phyloP scores from a whole-genome alignment of 2,888 invertebrate genomes.

The Neelides folsomi region DNA sequence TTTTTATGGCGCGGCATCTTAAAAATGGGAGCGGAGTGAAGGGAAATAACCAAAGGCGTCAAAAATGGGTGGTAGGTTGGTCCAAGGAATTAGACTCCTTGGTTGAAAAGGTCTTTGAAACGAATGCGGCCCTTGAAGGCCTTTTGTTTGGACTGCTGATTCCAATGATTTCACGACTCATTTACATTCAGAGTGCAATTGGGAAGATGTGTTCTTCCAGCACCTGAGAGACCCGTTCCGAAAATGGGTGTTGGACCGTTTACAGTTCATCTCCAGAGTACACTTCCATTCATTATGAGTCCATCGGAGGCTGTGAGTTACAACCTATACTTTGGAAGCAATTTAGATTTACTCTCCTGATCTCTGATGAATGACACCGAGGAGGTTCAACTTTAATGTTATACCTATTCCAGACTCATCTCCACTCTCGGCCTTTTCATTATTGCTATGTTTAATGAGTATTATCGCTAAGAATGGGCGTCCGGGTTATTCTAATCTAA shows the following conservation, averaged over 20 bases:
- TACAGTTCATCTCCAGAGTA: slow-evolving; percentile 14
- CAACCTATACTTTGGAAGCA: slow-evolving; percentile 6
- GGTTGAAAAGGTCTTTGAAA: slow-evolving; percentile 10
- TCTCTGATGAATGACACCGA: background rate
- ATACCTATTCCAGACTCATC: no score
- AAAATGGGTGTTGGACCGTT: slow-evolving; percentile 29
- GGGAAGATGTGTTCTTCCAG: background rate
- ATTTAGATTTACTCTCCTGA: slow-evolving; percentile 14
- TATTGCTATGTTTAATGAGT: background rate
- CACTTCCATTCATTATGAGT: slow-evolving; percentile 16
- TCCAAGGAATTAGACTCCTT: slow-evolving; percentile 3
- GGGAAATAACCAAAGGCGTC: slow-evolving; percentile 17
- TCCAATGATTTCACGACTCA: slow-evolving; percentile 19
- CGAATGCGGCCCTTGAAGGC: slow-evolving; percentile 13
- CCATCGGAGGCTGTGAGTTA: slow-evolving; percentile 7
- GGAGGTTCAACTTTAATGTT: no score
- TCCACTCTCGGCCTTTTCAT: background rate
- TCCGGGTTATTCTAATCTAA: no score
- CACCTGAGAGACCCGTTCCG: slow-evolving; percentile 12
- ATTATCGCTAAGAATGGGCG: background rate
- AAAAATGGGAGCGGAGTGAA: background rate
- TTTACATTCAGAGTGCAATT: slow-evolving; percentile 26
- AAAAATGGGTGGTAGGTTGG: slow-evolving; percentile 24
- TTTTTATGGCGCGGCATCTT: background rate
- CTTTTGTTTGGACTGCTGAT: slow-evolving; percentile 3